Base-by-base conservation (phyloP, 2,113 vertebrate species). In the Elephantulus edwardii region DNA sequence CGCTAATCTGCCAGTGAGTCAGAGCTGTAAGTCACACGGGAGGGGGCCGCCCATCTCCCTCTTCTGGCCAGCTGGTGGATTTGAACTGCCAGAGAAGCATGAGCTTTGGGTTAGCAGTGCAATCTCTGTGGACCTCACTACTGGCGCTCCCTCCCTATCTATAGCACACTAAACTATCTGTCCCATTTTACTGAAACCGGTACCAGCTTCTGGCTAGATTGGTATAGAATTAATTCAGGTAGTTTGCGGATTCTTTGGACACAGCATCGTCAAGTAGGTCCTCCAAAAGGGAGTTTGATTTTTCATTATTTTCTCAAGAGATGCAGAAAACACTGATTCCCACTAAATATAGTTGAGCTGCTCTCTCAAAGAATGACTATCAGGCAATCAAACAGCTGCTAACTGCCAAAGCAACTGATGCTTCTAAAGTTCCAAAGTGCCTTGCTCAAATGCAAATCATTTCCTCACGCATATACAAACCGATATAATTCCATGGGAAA, bases 361-460 rank as follows among this genome's bases (percentile, higher is more conserved):
- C 33, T 74, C 70, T 93, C 72, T 91, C 78, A 75, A 95, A 92
- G 89, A 88, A 54, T 24, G 94, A 93, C 60, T 92, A 20, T 85
- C 82, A 92, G 56, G 90, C 85, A 95, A 93, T 95, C 91, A 96
- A 46, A 83, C 91, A 96, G 88, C 95, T 96, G 95, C 71, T 78
- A 62, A 85, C 78, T 92, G 76, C 89, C 93, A 94, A 94, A 92
- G 79, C 71, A 92, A 86, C 28, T 16, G 88, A 40, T n/a, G 11
- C 48, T 88, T 92, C 78, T 68, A 5, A 87, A 75, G 46, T 92
- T 91, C 62, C 78, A 86, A 83, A 92, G 54, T 71, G 42, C 35
- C 4, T 83, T 44, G 4, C 93, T 91, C 60, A 95, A 89, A 83
- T 93, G 64, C 84, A 89, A 94, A 90, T 91, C 64, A 76, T 64